Conservation (phyloP, 2,113 vertebrate genomes). For the Mixornis gularis region DNA sequence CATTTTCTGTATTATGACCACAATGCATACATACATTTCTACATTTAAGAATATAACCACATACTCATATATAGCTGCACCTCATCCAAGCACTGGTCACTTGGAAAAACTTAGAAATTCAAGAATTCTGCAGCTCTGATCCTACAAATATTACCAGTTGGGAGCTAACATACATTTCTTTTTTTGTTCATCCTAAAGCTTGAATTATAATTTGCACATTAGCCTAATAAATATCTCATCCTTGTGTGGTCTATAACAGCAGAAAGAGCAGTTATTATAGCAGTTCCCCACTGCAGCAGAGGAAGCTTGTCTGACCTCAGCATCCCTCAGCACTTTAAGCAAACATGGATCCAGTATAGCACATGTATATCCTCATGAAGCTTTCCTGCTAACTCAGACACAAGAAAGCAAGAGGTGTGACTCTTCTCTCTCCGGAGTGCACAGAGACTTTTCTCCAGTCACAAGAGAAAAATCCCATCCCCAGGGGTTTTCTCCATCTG, state of each 20-base stretch:
- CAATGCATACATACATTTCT: not conserved
- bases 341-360: not conserved
- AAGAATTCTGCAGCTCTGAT: slow-evolving; percentile 14
- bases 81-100: not conserved
- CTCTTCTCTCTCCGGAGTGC: accelerated
- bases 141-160: slow-evolving; percentile 37
- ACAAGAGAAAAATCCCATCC: slow-evolving; percentile 2
- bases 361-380: not conserved
- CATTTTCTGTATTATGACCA: not conserved
- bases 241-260: slow-evolving; percentile 31
- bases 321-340: slow-evolving; percentile 31
- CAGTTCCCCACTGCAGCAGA: slow-evolving; percentile 5
- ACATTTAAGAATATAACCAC: not conserved
- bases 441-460: not conserved
- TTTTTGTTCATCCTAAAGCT: slow-evolving; percentile 45
- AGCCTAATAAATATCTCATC: slow-evolving; percentile 54
- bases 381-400: not conserved
- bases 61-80: not conserved
- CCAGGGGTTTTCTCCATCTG: slow-evolving; percentile 23
- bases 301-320: slow-evolving; percentile 20
- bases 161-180: slow-evolving; percentile 56
- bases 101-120: slow-evolving; percentile 49
- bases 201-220: slow-evolving; percentile 62
- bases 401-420: not conserved
- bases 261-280: slow-evolving; percentile 15